Evolutionary conservation across 2,888 invertebrate genomes (phyloP).

Genomic region (Schizotus pectinicornis): DNA sequence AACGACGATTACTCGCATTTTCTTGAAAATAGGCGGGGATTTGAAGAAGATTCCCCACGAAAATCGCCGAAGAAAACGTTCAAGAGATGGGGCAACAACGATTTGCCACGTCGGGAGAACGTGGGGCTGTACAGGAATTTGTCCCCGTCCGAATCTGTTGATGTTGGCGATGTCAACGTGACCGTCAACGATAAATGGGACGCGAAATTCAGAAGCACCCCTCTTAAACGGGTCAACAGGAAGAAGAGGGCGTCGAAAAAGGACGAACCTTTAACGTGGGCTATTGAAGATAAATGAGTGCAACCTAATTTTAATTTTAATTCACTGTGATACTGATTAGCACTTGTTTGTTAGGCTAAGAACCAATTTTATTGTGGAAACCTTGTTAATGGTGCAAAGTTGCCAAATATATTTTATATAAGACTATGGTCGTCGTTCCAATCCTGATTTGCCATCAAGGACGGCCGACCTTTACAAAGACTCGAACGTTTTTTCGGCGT

Average conservation of each 20-base stretch:
- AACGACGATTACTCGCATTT: slow-evolving; percentile 28
- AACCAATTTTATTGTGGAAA: slow-evolving; percentile 9
- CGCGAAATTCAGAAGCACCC: slow-evolving; percentile 25
- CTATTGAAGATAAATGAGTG: slow-evolving; percentile 32
- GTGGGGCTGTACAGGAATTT: slow-evolving; percentile 48
- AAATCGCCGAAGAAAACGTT: slow-evolving; percentile 15
- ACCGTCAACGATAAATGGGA: slow-evolving; percentile 23
- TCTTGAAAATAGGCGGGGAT: slow-evolving; percentile 7
- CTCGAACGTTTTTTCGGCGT: too few species aligned
- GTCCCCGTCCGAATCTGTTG: slow-evolving; percentile 19
- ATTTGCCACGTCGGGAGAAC: slow-evolving; percentile 18
- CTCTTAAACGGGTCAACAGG: slow-evolving; percentile 27
- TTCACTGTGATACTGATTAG: slow-evolving; percentile 28
- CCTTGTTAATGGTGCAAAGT: slow-evolving; percentile 11
- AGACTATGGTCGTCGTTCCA: background rate
- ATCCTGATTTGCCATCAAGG: too few species aligned
- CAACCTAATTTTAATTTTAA: slow-evolving; percentile 17
- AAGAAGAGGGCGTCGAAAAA: slow-evolving; percentile 46
- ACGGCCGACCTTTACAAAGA: too few species aligned
- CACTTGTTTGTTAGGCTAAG: slow-evolving; percentile 15
- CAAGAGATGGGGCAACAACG: background rate
- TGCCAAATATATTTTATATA: slow-evolving; percentile 28
- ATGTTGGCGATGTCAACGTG: slow-evolving; percentile 36
- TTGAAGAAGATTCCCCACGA: slow-evolving; percentile 3
- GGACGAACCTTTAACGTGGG: slow-evolving; percentile 50